These are phyloP conservation scores for Pelosia muscerda DNA, from an alignment of 2,888 invertebrate species.

Conservation along the genomic window DNA sequence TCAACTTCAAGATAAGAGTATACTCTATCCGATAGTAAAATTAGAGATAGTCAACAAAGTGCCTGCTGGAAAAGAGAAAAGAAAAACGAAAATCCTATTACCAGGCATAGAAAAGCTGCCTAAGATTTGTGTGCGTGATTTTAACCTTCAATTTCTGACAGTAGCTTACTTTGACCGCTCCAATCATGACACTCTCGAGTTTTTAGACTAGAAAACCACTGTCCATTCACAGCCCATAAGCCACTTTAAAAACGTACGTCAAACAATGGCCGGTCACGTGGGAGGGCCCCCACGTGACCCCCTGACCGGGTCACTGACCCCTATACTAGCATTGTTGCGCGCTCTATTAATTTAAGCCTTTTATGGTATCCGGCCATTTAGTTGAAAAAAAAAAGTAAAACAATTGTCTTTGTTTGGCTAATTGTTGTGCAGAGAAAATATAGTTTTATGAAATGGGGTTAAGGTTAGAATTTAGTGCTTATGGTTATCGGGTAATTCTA, in stretches of 20 bases:
- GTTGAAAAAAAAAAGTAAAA: constrained; percentile 59
- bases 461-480: constrained; percentile 4
- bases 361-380: constrained; percentile 63
- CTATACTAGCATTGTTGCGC: constrained; percentile 56
- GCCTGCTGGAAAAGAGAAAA: too few species aligned
- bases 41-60: too few species aligned
- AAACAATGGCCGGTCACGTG: constrained; percentile 43
- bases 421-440: constrained; percentile 31
- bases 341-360: constrained; percentile 70
- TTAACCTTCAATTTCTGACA: background rate
- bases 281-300: constrained; percentile 67
- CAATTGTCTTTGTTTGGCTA: constrained; percentile 58
- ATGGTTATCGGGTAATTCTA: too few species aligned
- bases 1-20: too few species aligned
- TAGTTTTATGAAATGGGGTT: constrained; percentile 24
- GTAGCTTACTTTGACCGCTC: background rate
- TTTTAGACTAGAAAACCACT: constrained; percentile 15
- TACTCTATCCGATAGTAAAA: too few species aligned
- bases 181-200: background rate
- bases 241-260: constrained; percentile 31
- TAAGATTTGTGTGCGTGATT: too few species aligned
- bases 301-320: constrained; percentile 77
- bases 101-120: too few species aligned
- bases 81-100: too few species aligned
- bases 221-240: constrained; percentile 35